phyloP scores from a whole-genome alignment of 2,113 vertebrate species.

The Pelecanus crispus region DNA sequence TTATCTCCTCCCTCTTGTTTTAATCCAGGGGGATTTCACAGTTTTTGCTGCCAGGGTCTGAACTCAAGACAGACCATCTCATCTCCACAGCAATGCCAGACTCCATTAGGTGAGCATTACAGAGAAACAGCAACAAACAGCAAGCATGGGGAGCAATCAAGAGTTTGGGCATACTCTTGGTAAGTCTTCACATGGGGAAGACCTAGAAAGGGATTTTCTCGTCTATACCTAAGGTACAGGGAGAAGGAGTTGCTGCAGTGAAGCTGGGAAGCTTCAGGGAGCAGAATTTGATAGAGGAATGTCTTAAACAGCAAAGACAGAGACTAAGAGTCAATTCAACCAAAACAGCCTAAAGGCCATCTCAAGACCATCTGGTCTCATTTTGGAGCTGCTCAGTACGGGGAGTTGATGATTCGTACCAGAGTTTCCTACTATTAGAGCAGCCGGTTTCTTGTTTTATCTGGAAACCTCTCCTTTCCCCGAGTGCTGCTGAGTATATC shows the following conservation, averaged over 20 bases:
- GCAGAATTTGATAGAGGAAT: background rate
- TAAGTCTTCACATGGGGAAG: background rate
- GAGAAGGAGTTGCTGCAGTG: background rate
- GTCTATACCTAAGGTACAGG: background rate
- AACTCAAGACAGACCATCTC: background rate
- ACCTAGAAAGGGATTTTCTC: background rate
- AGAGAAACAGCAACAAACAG: background rate
- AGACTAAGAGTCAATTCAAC: background rate
- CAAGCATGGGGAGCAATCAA: background rate
- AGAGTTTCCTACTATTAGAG: background rate
- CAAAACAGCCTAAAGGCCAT: background rate
- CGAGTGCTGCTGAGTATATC: background rate
- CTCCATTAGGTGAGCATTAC: background rate
- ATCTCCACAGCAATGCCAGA: background rate
- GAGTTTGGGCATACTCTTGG: background rate
- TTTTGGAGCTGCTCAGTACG: background rate
- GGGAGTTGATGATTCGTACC: background rate
- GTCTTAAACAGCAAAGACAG: background rate
- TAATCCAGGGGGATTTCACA: background rate
- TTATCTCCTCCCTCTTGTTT: background rate
- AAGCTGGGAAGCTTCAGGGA: background rate
- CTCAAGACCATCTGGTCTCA: background rate
- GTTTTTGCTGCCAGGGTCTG: background rate
- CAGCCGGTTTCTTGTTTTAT: background rate
- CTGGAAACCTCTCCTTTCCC: background rate